A percentile compares a stretch with the other conserved stretches of the same genome.
Evolutionary conservation across 2,888 invertebrate species (phyloP).

Genomic region (Beris morrisii): DNA sequence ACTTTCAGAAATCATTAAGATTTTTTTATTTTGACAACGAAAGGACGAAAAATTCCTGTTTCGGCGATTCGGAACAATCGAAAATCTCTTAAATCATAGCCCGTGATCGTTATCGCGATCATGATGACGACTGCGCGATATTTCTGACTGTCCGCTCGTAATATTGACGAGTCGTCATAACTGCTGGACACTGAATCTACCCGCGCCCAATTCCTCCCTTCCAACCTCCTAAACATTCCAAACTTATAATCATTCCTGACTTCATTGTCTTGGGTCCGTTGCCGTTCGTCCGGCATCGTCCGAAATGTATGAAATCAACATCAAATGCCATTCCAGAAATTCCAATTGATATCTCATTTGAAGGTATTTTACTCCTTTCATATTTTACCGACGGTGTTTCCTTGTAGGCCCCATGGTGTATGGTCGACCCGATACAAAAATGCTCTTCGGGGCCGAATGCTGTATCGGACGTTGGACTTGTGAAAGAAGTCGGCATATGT

Average conservation of each 20-base stretch:
- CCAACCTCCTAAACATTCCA: neutral
- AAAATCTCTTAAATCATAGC: slow-evolving; percentile 36
- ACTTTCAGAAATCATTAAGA: too few relatives aligned
- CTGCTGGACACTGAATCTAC: slow-evolving; percentile 3
- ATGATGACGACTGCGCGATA: slow-evolving; percentile 21
- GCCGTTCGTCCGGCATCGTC: neutral
- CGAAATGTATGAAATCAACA: slow-evolving; percentile 38
- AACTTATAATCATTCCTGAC: slow-evolving; percentile 26
- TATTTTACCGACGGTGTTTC: slow-evolving; percentile 37
- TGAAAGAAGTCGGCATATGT: neutral
- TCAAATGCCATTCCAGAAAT: slow-evolving; percentile 44
- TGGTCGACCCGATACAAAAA: neutral
- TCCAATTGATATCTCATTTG: slow-evolving; percentile 45
- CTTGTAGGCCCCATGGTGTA: neutral
- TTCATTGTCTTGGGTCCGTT: slow-evolving; percentile 31
- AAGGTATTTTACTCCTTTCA: slow-evolving; percentile 40
- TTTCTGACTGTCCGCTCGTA: slow-evolving; percentile 28
- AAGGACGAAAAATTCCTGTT: slow-evolving; percentile 17
- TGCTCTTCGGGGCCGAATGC: neutral
- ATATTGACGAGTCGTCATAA: slow-evolving; percentile 29
- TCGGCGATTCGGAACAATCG: slow-evolving; percentile 31
- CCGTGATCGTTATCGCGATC: slow-evolving; percentile 28
- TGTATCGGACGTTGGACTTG: neutral
- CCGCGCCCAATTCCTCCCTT: neutral
- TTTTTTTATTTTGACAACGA: neutral